Evolutionary conservation across 2,888 invertebrate species (phyloP), one percentile per base, ranked within the genome.

Genomic region (Odontocolon sp.): DNA sequence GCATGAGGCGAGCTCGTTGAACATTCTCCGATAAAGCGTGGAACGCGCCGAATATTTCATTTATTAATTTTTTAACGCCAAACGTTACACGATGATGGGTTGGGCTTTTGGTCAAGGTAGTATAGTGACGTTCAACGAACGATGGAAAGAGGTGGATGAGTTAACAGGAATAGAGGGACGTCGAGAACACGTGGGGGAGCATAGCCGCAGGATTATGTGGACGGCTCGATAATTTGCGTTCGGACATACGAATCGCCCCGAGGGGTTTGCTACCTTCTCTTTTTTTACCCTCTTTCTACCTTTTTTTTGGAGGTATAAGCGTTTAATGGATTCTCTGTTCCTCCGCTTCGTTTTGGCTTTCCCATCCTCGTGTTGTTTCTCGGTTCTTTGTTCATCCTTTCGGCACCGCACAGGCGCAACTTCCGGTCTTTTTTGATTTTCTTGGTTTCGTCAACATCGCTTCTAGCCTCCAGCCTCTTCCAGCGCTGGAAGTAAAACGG

Each of bases 61-160:
- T 87, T 88, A 89, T 88, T 87, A 88, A 88, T 86, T 87, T 87
- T 87, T 85, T 82, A 36, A 69, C 75, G 73, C 57, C 69, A 64
- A 50, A 36, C 70, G 63, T 54, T 61, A 38, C 67, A 52, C 57
- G 38, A 40, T 28, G n/a, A 28, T 18, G 71, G 14, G 38, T 26
- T 9, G 54, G 45, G 71, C 67, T 38, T 63, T 66, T 45, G 64
- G 64, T 77, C 72, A 64, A 64, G 42, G 68, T 33, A 40, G 36
- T 14, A 21, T 16, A 42, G 42, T 14, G 54, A 38, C 68, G 72
- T 50, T 21, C 42, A 11, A 14, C 16, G 38, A 38, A 68, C 50
- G 73, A 77, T 50, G 59, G 45, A 21, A 40, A 28, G 54, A 33
- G 50, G 57, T 45, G 31, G 57, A 57, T 33, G 52, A 61, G 76